phyloP scores from a whole-genome alignment of 1,140 invertebrate species.

The Frieseomelitta varia region DNA sequence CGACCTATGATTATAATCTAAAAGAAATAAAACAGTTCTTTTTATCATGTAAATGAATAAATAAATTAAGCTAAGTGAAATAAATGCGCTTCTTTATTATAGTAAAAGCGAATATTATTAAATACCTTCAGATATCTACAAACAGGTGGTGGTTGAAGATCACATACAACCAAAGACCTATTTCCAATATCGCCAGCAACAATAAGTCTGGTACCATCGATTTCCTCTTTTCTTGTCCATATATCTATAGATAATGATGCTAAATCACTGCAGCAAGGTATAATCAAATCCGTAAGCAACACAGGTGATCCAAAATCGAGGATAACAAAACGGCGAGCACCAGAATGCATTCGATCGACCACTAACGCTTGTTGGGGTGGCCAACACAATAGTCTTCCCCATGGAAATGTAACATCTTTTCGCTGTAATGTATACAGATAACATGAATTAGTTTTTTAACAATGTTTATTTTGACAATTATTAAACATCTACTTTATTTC shows the following conservation, averaged over 20 bases:
- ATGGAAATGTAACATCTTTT: slow-evolving; percentile 83
- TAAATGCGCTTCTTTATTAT: background rate
- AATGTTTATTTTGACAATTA: background rate
- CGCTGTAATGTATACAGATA: slow-evolving; percentile 65
- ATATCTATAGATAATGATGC: slow-evolving; percentile 94
- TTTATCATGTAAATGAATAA: background rate
- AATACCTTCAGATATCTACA: slow-evolving; percentile 93
- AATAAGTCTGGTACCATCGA: slow-evolving; percentile 91
- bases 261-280: slow-evolving; percentile 93
- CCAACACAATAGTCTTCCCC: slow-evolving; percentile 88
- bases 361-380: slow-evolving; percentile 92
- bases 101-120: background rate
- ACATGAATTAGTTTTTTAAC: background rate
- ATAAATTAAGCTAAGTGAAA: background rate
- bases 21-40: slow-evolving; percentile 18
- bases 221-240: slow-evolving; percentile 92
- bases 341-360: slow-evolving; percentile 96
- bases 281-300: slow-evolving; percentile 93
- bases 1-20: slow-evolving; percentile 93
- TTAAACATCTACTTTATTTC: slow-evolving; percentile 26
- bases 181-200: slow-evolving; percentile 92
- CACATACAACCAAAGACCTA: slow-evolving; percentile 91
- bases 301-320: slow-evolving; percentile 94
- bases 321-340: slow-evolving; percentile 92
- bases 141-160: slow-evolving; percentile 93